A percentile compares a stretch with the other conserved stretches of the same genome.
Conservation (phyloP, 2,888 invertebrate species). For the Anorthoa munda region DNA sequence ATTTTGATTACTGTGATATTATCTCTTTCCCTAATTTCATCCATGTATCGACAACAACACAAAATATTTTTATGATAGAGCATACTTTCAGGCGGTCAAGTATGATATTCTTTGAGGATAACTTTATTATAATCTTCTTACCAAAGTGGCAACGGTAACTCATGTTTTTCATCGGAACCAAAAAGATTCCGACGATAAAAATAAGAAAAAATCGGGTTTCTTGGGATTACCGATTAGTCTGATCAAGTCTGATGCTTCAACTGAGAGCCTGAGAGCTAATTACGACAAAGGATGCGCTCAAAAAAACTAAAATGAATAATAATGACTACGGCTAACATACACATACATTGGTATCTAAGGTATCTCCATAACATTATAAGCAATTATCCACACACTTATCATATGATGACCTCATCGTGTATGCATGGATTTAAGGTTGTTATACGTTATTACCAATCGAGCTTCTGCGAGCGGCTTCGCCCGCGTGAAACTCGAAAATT, state of each 20-base stretch:
- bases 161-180: neutral
- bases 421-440: constrained; percentile 27
- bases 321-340: constrained; percentile 24
- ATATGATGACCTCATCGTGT: constrained; percentile 59
- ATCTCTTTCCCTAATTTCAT: constrained; percentile 37
- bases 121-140: neutral
- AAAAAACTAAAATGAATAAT: constrained; percentile 39
- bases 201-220: constrained; percentile 4
- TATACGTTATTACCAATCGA: constrained; percentile 22
- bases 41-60: constrained; percentile 5
- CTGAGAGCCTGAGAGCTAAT: constrained; percentile 5
- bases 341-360: neutral
- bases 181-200: neutral
- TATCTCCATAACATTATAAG: constrained; percentile 34
- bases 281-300: constrained; percentile 14
- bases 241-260: neutral
- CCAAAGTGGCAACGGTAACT: neutral
- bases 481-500: no score
- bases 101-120: neutral
- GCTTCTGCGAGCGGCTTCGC: neutral
- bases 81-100: neutral
- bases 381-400: constrained; percentile 44
- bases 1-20: constrained; percentile 44
- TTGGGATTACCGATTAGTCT: constrained; percentile 12
- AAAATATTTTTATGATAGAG: constrained; percentile 18